Conservation (phyloP, 1,140 invertebrate genomes). For the Hesperophylax magnus region DNA sequence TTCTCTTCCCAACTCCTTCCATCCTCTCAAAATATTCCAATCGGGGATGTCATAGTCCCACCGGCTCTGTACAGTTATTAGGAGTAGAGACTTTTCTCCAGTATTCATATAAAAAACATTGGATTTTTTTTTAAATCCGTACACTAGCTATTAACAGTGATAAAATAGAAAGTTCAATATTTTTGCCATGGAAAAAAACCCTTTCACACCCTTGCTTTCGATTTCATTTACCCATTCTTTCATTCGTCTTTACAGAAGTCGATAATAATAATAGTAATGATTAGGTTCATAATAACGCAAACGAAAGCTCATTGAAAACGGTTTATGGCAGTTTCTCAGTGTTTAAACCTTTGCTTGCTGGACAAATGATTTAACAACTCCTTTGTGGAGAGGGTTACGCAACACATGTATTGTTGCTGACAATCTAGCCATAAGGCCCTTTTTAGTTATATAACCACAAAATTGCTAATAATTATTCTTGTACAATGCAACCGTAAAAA, state of each 20-base stretch:
- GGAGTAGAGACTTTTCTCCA: too few species aligned
- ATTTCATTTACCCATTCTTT: not conserved
- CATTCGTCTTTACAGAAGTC: not conserved
- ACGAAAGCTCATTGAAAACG: not conserved
- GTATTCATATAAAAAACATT: too few species aligned
- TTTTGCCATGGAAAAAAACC: not conserved
- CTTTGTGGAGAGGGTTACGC: constrained; percentile 26
- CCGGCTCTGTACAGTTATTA: too few species aligned
- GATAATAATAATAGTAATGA: not conserved
- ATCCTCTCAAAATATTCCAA: too few species aligned
- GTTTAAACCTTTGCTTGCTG: not conserved
- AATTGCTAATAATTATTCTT: too few species aligned
- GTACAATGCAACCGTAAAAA: too few species aligned
- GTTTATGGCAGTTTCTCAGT: constrained; percentile 5
- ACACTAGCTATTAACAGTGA: not conserved
- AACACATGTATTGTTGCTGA: not conserved
- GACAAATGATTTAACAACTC: constrained; percentile 8
- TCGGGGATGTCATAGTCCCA: too few species aligned
- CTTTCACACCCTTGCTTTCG: not conserved
- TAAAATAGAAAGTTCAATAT: not conserved
- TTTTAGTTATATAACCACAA: too few species aligned
- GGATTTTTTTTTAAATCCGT: too few species aligned
- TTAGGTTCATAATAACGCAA: not conserved
- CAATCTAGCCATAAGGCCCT: too few species aligned
- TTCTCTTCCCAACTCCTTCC: too few species aligned